Base-by-base conservation (phyloP, 2,888 invertebrate genomes). In the Drosophila recens region DNA sequence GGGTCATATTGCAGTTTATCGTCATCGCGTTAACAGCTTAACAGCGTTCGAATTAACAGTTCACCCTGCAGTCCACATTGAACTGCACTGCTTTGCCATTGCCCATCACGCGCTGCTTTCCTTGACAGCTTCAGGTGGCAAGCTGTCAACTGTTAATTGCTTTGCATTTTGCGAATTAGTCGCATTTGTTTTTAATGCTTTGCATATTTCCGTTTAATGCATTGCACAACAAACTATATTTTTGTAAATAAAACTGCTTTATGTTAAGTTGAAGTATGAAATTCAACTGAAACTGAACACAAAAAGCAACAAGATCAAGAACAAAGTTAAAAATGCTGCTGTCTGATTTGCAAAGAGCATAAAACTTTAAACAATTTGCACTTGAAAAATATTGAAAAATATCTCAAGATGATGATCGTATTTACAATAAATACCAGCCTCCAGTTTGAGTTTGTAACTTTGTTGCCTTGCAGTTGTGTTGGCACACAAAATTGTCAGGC, bases 131-230 rank as follows among this genome's bases (percentile, higher is more conserved):
- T 42, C 67, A 78, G 67, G 56, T 63, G 74, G 51, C 74, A 23
- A 58, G 13, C 52, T 66, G 74, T 75, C 66, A 67, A 73, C 57
- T 54, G 69, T 42, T 54, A 75, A 79, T 75, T 64, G 69, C 46
- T 75, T 79, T 68, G 40, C 59, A 77, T 71, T 53, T 53, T 70
- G 33, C 38, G 2, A 69, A 58, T 40, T 69, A 23, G 43, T 65
- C 53, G 64, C 34, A 38, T 36, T 4, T 43, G 59, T 49, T 52
- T 53, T 67, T 43, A 2, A 15, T 59, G 43, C 43, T 30, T 48
- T 51, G 75, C 75, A 79, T 74, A 80, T 72, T 87, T 87, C 68
- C 81, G 58, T 68, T 80, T 65, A 72, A 65, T 79, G 52, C 46
- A 63, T 69, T 57, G 67, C 82, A 67, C 68, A 78, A 73, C 48